phyloP scores from a whole-genome alignment of 2,888 invertebrate species.

The Sceliomorpha sp. region DNA sequence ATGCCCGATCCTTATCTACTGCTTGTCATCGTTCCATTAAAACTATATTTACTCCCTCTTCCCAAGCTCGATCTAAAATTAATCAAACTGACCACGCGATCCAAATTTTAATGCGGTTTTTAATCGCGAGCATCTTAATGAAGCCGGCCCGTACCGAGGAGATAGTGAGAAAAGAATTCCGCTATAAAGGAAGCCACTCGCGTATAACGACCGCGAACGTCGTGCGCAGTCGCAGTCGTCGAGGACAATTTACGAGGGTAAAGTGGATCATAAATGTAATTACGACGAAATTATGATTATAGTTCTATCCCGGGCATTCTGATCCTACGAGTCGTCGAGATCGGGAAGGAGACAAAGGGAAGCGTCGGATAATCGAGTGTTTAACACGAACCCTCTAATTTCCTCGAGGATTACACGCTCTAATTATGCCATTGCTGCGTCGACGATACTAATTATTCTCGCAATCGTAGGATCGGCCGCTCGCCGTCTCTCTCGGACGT shows the following conservation, averaged over 20 bases:
- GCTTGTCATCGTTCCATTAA: constrained; percentile 36
- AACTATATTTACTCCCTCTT: constrained; percentile 34
- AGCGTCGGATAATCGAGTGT: constrained; percentile 56
- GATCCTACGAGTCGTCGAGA: constrained; percentile 35
- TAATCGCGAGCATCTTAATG: constrained; percentile 74
- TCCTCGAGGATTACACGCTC: constrained; percentile 54
- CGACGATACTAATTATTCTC: constrained; percentile 39
- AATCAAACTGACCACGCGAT: constrained; percentile 45
- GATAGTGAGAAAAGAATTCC: constrained; percentile 58
- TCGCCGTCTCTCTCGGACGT: too few relatives aligned
- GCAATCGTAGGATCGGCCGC: constrained; percentile 38
- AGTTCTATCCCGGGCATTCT: constrained; percentile 65
- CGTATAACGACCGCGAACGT: constrained; percentile 56
- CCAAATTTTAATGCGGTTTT: constrained; percentile 55
- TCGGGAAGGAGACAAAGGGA: constrained; percentile 31
- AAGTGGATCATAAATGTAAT: constrained; percentile 79
- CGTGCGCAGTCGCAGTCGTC: constrained; percentile 65
- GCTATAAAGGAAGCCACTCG: constrained; percentile 44
- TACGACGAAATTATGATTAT: constrained; percentile 77
- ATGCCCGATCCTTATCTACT: constrained; percentile 7
- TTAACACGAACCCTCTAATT: constrained; percentile 57
- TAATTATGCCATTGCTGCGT: constrained; percentile 49
- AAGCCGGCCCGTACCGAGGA: constrained; percentile 52
- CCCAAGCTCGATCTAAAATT: constrained; percentile 47
- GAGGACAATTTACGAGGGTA: constrained; percentile 77